Percentiles rank a stretch among this genome's conserved stretches.
Evolutionary conservation across 2,797 vertebrate genomes (phyloP).

Genomic region (Characodon lateralis): DNA sequence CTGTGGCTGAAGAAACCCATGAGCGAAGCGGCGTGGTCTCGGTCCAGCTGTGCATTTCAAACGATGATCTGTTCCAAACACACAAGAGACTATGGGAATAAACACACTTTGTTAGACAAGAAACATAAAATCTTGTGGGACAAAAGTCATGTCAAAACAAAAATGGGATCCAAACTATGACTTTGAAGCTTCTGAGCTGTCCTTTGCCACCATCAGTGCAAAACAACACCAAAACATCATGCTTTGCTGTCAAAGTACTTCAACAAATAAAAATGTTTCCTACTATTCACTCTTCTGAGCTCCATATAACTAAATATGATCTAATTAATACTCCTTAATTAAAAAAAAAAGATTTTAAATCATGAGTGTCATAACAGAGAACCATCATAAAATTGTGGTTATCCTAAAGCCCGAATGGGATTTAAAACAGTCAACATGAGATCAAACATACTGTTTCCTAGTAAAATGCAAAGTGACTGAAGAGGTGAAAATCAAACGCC

Average conservation of each 20-base stretch:
- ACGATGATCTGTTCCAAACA: slow-evolving; percentile 21
- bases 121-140: neutral
- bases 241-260: slow-evolving; percentile 11
- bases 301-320: neutral
- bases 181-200: slow-evolving; percentile 4
- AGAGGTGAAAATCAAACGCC: neutral
- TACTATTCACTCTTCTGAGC: slow-evolving; percentile 1
- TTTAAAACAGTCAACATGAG: no score
- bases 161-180: slow-evolving; percentile 1
- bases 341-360: neutral
- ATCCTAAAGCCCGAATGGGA: no score
- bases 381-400: neutral
- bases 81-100: slow-evolving; percentile 9
- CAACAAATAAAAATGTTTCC: slow-evolving; percentile 6
- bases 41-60: slow-evolving; percentile 41
- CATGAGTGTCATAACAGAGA: neutral
- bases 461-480: neutral
- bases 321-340: no score
- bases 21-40: slow-evolving; percentile 21
- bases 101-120: slow-evolving; percentile 14
- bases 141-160: neutral
- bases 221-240: slow-evolving; percentile 8
- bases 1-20: slow-evolving; percentile 46
- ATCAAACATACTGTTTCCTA: neutral
- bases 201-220: slow-evolving; percentile 3